These are phyloP conservation scores for Carabus problematicus DNA, from an alignment of 2,888 invertebrate genomes.

Conservation along the genomic window DNA sequence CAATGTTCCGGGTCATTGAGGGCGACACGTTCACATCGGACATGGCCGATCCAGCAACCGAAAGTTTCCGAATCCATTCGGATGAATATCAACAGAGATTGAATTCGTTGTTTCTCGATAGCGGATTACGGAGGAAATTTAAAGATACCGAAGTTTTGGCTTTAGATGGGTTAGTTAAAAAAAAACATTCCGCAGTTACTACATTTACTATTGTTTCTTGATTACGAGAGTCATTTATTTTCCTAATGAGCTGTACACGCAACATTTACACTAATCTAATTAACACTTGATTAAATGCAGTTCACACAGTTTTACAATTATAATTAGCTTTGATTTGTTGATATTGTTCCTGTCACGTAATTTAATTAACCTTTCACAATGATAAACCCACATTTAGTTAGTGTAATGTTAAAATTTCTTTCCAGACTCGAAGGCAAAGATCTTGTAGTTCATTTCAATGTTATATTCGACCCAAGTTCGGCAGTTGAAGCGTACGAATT, in stretches of 20 bases:
- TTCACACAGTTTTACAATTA: too few species aligned
- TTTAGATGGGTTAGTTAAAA: slow-evolving; percentile 77
- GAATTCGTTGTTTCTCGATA: slow-evolving; percentile 75
- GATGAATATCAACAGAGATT: slow-evolving; percentile 78
- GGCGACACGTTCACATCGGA: slow-evolving; percentile 75
- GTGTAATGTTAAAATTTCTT: slow-evolving; percentile 34
- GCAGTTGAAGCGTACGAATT: slow-evolving; percentile 70
- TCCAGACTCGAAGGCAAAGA: slow-evolving; percentile 72
- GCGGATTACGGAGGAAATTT: slow-evolving; percentile 77
- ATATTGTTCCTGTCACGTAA: too few species aligned
- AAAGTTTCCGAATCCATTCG: slow-evolving; percentile 75
- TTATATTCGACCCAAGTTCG: slow-evolving; percentile 76
- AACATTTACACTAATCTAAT: too few species aligned
- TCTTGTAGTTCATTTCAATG: slow-evolving; percentile 83
- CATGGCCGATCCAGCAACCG: slow-evolving; percentile 71
- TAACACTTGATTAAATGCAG: too few species aligned
- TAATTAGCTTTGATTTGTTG: too few species aligned
- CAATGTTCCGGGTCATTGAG: slow-evolving; percentile 75
- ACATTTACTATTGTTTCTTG: too few species aligned
- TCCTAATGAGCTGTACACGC: too few species aligned
- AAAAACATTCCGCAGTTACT: too few species aligned
- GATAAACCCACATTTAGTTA: too few species aligned
- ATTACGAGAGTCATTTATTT: too few species aligned
- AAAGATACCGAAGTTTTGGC: slow-evolving; percentile 82
- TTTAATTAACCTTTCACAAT: too few species aligned